Percentiles rank a stretch among this genome's conserved stretches.
Conservation (phyloP, 2,888 invertebrate genomes). For the Eueremaeus valkanovi region DNA sequence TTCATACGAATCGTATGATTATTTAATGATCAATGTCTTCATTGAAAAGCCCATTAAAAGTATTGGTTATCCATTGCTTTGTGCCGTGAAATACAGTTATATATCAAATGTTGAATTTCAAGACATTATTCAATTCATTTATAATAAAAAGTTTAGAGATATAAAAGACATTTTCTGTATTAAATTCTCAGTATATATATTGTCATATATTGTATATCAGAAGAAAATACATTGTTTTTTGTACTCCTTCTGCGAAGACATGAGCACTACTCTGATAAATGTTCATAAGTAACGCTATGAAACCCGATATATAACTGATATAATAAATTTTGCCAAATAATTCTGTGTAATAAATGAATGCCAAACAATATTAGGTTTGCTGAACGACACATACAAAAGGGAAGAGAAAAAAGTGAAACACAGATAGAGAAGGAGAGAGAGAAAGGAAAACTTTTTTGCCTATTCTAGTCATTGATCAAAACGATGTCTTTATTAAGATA, state of each 20-base stretch:
- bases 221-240: slow-evolving; percentile 2
- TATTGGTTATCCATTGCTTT: no score
- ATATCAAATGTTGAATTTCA: no score
- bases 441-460: not conserved
- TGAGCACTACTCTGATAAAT: slow-evolving; percentile 1
- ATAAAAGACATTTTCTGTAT: not conserved
- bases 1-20: no score
- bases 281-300: not conserved
- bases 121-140: not conserved
- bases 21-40: no score
- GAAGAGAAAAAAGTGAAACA: no score
- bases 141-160: not conserved
- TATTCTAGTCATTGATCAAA: not conserved
- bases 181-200: not conserved
- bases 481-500: not conserved
- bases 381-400: not conserved
- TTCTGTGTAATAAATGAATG: slow-evolving; percentile 27
- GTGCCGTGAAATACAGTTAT: no score
- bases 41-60: no score
- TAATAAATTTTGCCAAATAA: not conserved
- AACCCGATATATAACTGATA: slow-evolving; percentile 18
- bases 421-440: not conserved
- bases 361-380: not conserved
- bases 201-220: not conserved
- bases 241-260: not conserved